Percentiles rank a stretch among this genome's conserved stretches.
These are phyloP conservation scores for Mallotus villosus DNA, from an alignment of 2,797 vertebrate species.

Conservation along the genomic window DNA sequence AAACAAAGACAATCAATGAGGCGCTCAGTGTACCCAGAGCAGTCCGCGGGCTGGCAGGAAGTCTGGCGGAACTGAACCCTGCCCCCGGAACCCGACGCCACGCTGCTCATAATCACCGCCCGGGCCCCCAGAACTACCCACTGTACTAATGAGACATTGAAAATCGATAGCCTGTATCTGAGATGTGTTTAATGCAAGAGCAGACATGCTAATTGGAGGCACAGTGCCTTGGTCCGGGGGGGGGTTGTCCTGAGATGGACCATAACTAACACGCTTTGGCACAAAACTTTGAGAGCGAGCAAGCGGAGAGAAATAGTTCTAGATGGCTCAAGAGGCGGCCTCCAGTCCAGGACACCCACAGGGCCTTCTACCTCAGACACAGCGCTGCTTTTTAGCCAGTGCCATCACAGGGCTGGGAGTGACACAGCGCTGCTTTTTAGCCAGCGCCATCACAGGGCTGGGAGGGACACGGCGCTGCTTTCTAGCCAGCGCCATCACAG, in stretches of 20 bases:
- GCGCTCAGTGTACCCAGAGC: conserved; percentile 28
- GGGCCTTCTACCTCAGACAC: conserved; percentile 17
- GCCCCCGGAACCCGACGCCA: conserved; percentile 38
- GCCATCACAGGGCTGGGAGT: background rate
- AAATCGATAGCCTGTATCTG: conserved; percentile 43
- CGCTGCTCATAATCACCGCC: conserved; percentile 50
- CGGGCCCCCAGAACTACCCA: conserved; percentile 29
- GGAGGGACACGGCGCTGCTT: background rate
- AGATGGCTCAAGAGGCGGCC: conserved; percentile 20
- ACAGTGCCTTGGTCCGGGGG: background rate
- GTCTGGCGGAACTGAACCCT: conserved; percentile 39
- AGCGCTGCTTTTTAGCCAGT: background rate
- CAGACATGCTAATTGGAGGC: conserved; percentile 23
- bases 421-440: background rate
- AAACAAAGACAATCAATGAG: conserved; percentile 42
- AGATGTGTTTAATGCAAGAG: conserved; percentile 32
- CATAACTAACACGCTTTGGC: background rate
- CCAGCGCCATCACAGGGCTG: background rate
- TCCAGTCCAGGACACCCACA: conserved; percentile 33
- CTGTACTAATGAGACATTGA: conserved; percentile 44
- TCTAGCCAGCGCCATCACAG: background rate
- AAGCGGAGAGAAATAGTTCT: background rate
- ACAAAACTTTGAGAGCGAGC: background rate
- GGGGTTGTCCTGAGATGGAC: background rate
- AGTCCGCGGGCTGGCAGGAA: conserved; percentile 47